These are phyloP conservation scores for Ginglymostoma cirratum DNA, from an alignment of 2,113 vertebrate genomes.

Conservation along the genomic window DNA sequence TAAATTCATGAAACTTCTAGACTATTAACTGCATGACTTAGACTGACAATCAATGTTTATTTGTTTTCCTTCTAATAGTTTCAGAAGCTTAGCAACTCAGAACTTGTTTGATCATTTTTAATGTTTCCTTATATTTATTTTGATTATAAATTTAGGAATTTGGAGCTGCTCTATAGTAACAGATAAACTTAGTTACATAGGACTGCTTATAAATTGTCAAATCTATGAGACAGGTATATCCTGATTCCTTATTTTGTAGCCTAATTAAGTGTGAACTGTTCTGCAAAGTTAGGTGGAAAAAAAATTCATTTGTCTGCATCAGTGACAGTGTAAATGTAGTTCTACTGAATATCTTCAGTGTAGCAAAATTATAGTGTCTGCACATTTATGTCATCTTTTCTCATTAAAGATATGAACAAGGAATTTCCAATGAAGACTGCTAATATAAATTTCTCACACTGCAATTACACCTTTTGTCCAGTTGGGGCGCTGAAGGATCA, in stretches of 20 bases:
- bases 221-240: neutral
- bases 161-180: neutral
- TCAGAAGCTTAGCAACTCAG: neutral
- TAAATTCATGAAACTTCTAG: neutral
- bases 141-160: neutral
- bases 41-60: neutral
- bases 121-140: neutral
- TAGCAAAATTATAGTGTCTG: neutral
- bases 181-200: neutral
- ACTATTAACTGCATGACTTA: neutral
- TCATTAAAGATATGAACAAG: neutral
- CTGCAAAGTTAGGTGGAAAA: neutral
- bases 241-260: neutral
- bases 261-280: neutral
- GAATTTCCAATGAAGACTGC: neutral
- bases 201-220: neutral
- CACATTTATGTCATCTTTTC: neutral
- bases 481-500: neutral
- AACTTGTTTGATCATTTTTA: neutral
- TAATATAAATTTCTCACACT: neutral
- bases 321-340: neutral
- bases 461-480: neutral
- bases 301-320: neutral
- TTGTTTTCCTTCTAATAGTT: neutral
- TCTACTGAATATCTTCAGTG: neutral